phyloP scores from a whole-genome alignment of 2,888 invertebrate species.

The Ctena decussata region DNA sequence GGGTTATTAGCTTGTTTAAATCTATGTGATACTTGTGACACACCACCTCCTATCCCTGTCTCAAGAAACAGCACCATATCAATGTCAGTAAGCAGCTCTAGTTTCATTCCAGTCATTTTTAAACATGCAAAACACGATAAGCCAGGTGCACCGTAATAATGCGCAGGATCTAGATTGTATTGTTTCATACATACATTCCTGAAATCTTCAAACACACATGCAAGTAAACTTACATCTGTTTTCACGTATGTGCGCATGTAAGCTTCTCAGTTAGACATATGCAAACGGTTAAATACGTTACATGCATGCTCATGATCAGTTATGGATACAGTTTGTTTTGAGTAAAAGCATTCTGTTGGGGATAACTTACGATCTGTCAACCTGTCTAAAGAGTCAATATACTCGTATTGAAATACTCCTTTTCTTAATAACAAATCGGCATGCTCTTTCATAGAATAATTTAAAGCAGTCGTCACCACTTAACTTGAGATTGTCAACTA shows the following conservation, averaged over 20 bases:
- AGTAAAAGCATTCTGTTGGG: conserved; percentile 20
- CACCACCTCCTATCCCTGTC: neutral
- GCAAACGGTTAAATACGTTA: neutral
- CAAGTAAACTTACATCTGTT: conserved; percentile 39
- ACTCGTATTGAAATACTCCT: neutral
- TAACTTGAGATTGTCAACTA: conserved; percentile 29
- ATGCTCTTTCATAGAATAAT: neutral
- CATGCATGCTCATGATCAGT: conserved; percentile 10
- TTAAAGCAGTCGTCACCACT: neutral
- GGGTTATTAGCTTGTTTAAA: conserved; percentile 7
- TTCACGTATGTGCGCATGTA: conserved; percentile 36
- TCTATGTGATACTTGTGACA: neutral
- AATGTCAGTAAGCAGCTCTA: conserved; percentile 52
- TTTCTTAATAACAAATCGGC: neutral
- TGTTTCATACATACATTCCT: conserved; percentile 18
- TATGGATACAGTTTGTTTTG: conserved; percentile 23
- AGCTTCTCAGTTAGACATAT: conserved; percentile 43
- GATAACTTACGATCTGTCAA: conserved; percentile 40
- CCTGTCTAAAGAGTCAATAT: neutral
- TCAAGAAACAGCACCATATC: conserved; percentile 48
- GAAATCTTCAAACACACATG: conserved; percentile 35
- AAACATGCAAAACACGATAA: conserved; percentile 55
- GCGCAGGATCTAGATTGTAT: conserved; percentile 26
- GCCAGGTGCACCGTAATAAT: conserved; percentile 38
- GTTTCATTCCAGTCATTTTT: conserved; percentile 47